Evolutionary conservation across 2,113 vertebrate species (phyloP), one percentile per base, ranked within the genome.

Genomic region (Thryonomys swinderianus): DNA sequence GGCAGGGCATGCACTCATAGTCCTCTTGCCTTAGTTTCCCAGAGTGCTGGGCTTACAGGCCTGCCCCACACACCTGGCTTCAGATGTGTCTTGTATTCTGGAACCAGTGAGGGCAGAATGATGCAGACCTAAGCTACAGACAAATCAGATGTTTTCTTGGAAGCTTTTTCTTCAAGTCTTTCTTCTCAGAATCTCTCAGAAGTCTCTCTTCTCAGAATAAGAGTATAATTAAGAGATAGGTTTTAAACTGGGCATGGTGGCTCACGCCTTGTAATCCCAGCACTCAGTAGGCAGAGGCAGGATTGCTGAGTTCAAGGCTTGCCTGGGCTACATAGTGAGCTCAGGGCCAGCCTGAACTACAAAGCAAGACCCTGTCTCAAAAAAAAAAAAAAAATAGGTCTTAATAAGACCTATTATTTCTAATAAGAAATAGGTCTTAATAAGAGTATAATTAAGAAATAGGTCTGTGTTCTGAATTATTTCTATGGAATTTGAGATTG

Each of bases 91-190:
- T 71, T 94, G 8, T 73, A 66, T 79, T 34, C 37, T 21, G 12
- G 21, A 67, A 73, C 32, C 51, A 78, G 45, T 42, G 25, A 78
- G 42, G 32, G 30, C 81, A 90, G 62, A 57, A 71, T 30, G 53
- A 73, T 64, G 32, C 32, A 87, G 84, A 79, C 66, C 3, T 59
- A 93, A 93, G 93, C 40, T 64, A 87, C 20, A 34, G 53, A 18
- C 34, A 76, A 76, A 62, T 48, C 67, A 89, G 57, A 45, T 5
- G 37, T 78, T 71, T 12, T 20, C 5, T 40, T 64, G 51, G 34
- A 42, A 85, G 21, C 53, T 69, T 76, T 89, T 88, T 51, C 89
- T 91, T 90, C 8, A 85, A 45, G 67, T 74, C 81, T 92, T 87
- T 88, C 85, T 71, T 85, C 61, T 93, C 62, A 74, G 57, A 81